Conservation (phyloP, 1,140 invertebrate genomes). For the Melanaphis sacchari region DNA sequence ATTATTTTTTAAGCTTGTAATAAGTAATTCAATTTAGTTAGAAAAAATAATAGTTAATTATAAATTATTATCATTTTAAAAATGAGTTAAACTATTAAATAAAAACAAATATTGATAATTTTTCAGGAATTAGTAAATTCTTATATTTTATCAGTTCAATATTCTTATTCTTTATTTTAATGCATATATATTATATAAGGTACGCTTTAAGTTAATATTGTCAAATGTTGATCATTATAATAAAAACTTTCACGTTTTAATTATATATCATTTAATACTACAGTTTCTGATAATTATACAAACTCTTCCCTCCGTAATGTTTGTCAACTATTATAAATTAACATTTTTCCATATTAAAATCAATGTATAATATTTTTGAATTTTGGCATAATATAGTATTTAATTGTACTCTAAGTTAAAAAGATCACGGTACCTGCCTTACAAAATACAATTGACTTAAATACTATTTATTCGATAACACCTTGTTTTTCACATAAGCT, state of each 20-base stretch:
- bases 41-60: background rate
- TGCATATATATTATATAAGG: background rate
- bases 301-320: background rate
- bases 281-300: background rate
- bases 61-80: background rate
- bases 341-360: background rate
- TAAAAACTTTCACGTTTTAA: background rate
- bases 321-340: slow-evolving; percentile 5
- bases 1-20: too few species aligned
- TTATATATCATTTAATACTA: background rate
- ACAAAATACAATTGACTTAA: slow-evolving; percentile 30
- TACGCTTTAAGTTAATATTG: background rate
- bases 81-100: background rate
- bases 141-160: background rate
- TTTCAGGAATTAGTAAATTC: background rate
- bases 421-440: background rate
- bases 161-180: background rate
- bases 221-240: background rate
- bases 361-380: background rate
- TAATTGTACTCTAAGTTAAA: background rate
- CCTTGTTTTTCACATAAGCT: slow-evolving; percentile 33
- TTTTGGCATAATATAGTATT: background rate
- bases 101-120: background rate
- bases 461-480: slow-evolving; percentile 22
- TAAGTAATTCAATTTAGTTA: background rate